Evolutionary conservation across 1,140 invertebrate species (phyloP).

Genomic region (Papilio aristodemus): DNA sequence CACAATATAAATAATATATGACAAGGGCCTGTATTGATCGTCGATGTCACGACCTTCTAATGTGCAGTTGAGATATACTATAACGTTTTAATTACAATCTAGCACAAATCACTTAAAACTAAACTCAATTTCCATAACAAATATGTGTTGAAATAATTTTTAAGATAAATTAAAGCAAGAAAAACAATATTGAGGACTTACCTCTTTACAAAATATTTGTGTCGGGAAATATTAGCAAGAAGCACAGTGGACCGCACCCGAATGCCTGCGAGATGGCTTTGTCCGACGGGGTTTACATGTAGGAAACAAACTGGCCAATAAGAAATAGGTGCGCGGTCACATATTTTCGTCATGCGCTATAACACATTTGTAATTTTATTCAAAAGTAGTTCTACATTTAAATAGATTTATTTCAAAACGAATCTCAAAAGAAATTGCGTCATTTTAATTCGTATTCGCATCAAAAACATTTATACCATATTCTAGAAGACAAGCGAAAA

Average conservation of each 20-base stretch:
- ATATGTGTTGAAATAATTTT: not conserved
- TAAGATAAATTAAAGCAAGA: not conserved
- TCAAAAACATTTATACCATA: not conserved
- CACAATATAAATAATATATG: not conserved
- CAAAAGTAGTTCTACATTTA: not conserved
- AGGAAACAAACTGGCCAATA: not conserved
- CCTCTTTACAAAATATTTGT: not conserved
- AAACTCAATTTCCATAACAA: not conserved
- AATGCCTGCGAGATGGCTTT: conserved; percentile 2
- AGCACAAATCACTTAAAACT: not conserved
- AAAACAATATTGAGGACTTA: not conserved
- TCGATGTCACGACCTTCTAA: not conserved
- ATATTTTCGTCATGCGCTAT: conserved; percentile 6
- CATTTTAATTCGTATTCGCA: no score
- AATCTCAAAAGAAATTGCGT: no score
- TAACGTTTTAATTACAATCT: not conserved
- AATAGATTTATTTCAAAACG: not conserved
- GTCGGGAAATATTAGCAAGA: not conserved
- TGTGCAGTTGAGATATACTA: not conserved
- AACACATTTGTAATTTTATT: conserved; percentile 3
- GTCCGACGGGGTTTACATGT: not conserved
- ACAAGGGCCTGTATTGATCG: not conserved
- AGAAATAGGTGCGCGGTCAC: conserved; percentile 7
- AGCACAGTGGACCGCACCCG: not conserved
- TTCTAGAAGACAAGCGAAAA: no score